Evolutionary conservation across 2,797 vertebrate species (phyloP).

Genomic region (Holocentrus rufus): DNA sequence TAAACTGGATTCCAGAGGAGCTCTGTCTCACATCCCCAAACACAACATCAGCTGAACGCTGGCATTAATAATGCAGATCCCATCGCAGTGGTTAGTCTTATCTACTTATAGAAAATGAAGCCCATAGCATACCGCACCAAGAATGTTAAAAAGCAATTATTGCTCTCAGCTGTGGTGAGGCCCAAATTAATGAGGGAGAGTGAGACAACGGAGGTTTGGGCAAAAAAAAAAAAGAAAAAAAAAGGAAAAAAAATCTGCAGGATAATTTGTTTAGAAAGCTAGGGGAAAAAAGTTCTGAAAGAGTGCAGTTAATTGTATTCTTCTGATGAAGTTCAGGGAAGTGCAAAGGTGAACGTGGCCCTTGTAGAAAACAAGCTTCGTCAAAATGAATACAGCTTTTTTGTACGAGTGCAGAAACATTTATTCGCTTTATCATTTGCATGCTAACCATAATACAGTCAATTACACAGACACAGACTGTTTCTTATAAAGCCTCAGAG

Average conservation of each 20-base stretch:
- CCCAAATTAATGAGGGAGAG: slow-evolving; percentile 79
- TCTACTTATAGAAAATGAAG: slow-evolving; percentile 72
- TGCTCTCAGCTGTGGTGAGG: slow-evolving; percentile 79
- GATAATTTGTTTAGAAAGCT: slow-evolving; percentile 63
- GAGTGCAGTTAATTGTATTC: slow-evolving; percentile 46
- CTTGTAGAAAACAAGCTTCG: slow-evolving; percentile 17
- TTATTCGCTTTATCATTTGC: not conserved
- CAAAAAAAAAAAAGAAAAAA: slow-evolving; percentile 5
- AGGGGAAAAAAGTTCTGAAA: slow-evolving; percentile 30
- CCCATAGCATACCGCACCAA: slow-evolving; percentile 67
- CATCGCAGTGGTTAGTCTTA: slow-evolving; percentile 69
- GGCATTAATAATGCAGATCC: slow-evolving; percentile 74
- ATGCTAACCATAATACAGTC: slow-evolving; percentile 28
- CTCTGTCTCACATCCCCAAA: slow-evolving; percentile 49
- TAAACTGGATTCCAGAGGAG: slow-evolving; percentile 50
- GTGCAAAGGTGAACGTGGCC: slow-evolving; percentile 50
- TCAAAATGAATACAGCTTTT: slow-evolving; percentile 2
- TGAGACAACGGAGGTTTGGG: slow-evolving; percentile 53
- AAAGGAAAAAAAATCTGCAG: slow-evolving; percentile 29
- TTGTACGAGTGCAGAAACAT: slow-evolving; percentile 9
- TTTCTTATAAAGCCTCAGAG: slow-evolving; percentile 16
- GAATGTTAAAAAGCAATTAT: slow-evolving; percentile 81
- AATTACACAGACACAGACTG: slow-evolving; percentile 15
- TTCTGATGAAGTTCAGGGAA: slow-evolving; percentile 46
- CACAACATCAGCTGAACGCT: slow-evolving; percentile 52